phyloP scores from a whole-genome alignment of 2,797 vertebrate species.

The Microhierax caerulescens region DNA sequence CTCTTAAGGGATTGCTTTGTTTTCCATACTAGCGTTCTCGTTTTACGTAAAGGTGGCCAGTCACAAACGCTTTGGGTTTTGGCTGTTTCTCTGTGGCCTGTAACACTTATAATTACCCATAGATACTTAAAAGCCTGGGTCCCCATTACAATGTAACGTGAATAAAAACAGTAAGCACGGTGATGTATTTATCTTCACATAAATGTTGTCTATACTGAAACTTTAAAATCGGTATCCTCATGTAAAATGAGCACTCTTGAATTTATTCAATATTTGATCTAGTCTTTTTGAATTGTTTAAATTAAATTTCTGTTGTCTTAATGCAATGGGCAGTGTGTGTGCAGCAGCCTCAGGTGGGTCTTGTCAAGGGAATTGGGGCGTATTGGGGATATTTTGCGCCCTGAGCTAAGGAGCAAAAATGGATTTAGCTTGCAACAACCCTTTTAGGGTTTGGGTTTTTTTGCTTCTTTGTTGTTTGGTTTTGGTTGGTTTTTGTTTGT shows the following conservation, averaged over 20 bases:
- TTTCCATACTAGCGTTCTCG: accelerated
- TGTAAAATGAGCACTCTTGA: background rate
- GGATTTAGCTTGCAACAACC: background rate
- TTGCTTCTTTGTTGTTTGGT: no score
- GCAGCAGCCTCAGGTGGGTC: background rate
- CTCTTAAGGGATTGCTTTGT: accelerated
- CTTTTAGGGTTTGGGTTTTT: no score
- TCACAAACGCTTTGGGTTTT: background rate
- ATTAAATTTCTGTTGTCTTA: background rate
- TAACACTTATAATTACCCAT: accelerated
- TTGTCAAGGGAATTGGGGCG: background rate
- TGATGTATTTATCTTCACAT: accelerated
- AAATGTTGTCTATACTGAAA: background rate
- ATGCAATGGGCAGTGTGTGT: background rate
- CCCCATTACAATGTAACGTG: accelerated
- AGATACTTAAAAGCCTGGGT: background rate
- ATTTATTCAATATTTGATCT: accelerated
- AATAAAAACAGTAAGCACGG: background rate
- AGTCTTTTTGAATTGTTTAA: background rate
- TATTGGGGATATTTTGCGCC: accelerated
- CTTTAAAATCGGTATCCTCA: background rate
- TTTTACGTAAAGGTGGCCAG: no score
- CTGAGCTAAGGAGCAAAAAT: background rate
- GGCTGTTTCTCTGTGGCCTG: background rate
- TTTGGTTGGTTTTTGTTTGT: background rate